Conservation (phyloP, 92 coral and sea anemone species). For the Bergia sp. region DNA sequence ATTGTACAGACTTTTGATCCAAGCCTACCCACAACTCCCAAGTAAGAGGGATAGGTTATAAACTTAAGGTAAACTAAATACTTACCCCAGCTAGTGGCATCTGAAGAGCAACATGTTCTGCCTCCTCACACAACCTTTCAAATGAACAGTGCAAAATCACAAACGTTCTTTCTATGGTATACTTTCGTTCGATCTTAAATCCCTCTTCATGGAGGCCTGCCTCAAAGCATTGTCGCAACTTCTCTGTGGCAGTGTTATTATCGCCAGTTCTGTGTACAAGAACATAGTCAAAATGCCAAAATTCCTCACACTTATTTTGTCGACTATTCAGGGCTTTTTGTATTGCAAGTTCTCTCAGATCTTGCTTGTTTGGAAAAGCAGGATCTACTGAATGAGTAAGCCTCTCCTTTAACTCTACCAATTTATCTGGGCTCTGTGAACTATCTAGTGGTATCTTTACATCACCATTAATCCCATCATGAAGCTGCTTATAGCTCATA, state of each 20-base stretch:
- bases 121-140: slow-evolving; percentile 92
- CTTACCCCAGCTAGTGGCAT: slow-evolving; percentile 98
- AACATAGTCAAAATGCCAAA: slow-evolving; percentile 82
- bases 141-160: slow-evolving; percentile 89
- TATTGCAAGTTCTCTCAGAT: slow-evolving; percentile 83
- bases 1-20: no score
- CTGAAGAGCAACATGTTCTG: slow-evolving; percentile 85
- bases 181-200: slow-evolving; percentile 76
- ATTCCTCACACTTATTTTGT: slow-evolving; percentile 51
- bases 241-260: slow-evolving; percentile 59
- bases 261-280: slow-evolving; percentile 81
- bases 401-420: slow-evolving; percentile 46
- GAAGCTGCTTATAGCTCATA: slow-evolving; percentile 32
- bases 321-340: slow-evolving; percentile 69
- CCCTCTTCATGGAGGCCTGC: slow-evolving; percentile 69
- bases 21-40: no score
- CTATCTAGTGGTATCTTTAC: slow-evolving; percentile 36
- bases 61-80: background rate
- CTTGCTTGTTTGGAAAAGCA: slow-evolving; percentile 52
- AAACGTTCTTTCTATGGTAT: slow-evolving; percentile 76
- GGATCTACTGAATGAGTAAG: slow-evolving; percentile 13
- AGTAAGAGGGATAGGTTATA: no score
- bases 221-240: slow-evolving; percentile 81
- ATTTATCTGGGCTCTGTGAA: slow-evolving; percentile 52
- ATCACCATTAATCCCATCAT: background rate